Percentiles rank a stretch among this genome's conserved stretches.
Evolutionary conservation across 1,140 invertebrate species (phyloP).

Genomic region (Achroia grisella): DNA sequence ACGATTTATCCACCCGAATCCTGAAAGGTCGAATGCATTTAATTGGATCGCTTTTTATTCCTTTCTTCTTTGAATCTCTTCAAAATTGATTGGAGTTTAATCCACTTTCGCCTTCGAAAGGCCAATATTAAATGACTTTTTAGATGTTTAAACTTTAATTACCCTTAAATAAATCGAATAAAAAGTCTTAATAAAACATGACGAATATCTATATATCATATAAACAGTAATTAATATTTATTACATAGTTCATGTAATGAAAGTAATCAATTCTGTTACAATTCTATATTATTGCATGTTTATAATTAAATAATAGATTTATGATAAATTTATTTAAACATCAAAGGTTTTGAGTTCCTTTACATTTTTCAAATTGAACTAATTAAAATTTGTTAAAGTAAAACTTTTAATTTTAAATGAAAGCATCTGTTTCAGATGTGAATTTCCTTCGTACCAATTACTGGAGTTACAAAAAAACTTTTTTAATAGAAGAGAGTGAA

Average conservation of each 20-base stretch:
- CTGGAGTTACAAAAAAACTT: conserved; percentile 23
- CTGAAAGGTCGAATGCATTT: conserved; percentile 15
- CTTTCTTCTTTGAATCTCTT: not conserved
- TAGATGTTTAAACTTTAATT: not conserved
- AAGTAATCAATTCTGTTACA: no score
- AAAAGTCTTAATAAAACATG: no score
- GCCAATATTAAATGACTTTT: not conserved
- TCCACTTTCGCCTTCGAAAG: conserved; percentile 1
- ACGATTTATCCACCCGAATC: not conserved
- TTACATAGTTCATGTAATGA: no score
- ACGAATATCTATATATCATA: no score
- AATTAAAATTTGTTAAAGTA: conserved; percentile 24
- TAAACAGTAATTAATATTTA: no score
- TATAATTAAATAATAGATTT: not conserved
- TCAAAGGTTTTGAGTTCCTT: not conserved
- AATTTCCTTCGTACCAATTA: conserved; percentile 22
- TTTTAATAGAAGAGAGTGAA: conserved; percentile 30
- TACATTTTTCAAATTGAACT: conserved; percentile 7
- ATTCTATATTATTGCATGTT: not conserved
- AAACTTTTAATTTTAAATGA: conserved; percentile 34
- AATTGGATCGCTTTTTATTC: conserved; percentile 19
- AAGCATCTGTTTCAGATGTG: conserved; percentile 23
- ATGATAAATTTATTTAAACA: not conserved
- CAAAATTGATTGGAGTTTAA: conserved; percentile 15
- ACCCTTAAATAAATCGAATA: not conserved